phyloP scores from a whole-genome alignment of 2,888 invertebrate genomes.

The Eurytoma californica region DNA sequence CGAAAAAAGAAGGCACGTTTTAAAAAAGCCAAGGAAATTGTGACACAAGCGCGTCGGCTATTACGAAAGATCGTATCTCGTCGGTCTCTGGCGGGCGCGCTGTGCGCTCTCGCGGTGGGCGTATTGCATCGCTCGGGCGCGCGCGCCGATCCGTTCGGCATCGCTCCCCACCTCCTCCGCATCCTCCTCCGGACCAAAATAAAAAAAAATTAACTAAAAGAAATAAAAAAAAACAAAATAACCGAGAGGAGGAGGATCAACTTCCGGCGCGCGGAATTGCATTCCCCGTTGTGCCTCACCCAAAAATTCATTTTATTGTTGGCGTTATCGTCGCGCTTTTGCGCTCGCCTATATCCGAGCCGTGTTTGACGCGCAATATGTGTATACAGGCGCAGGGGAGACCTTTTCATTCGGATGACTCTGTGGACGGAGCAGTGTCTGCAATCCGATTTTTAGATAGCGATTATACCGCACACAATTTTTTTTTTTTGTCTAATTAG shows the following conservation, averaged over 20 bases:
- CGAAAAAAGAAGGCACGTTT: constrained; percentile 23
- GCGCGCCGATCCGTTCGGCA: constrained; percentile 29
- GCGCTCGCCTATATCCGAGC: background rate
- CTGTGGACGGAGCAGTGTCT: background rate
- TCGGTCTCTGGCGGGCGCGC: background rate
- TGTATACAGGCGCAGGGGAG: background rate
- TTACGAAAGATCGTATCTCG: constrained; percentile 54
- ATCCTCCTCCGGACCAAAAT: constrained; percentile 20
- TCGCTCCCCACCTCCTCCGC: constrained; percentile 22
- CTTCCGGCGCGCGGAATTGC: constrained; percentile 59
- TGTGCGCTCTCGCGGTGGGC: constrained; percentile 37
- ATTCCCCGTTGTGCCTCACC: constrained; percentile 33
- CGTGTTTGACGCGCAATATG: background rate
- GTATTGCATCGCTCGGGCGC: constrained; percentile 43
- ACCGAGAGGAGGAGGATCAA: constrained; percentile 53
- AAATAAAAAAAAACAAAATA: constrained; percentile 2
- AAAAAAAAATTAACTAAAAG: background rate
- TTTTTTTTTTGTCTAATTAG: background rate
- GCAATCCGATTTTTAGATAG: constrained; percentile 19
- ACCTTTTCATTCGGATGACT: background rate
- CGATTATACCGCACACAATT: background rate
- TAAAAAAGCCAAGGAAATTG: constrained; percentile 48
- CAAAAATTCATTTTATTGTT: constrained; percentile 41
- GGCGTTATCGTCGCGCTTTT: constrained; percentile 29
- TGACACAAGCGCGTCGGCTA: constrained; percentile 44